Conservation (phyloP, 2,888 invertebrate species). For the Acronicta aceris region DNA sequence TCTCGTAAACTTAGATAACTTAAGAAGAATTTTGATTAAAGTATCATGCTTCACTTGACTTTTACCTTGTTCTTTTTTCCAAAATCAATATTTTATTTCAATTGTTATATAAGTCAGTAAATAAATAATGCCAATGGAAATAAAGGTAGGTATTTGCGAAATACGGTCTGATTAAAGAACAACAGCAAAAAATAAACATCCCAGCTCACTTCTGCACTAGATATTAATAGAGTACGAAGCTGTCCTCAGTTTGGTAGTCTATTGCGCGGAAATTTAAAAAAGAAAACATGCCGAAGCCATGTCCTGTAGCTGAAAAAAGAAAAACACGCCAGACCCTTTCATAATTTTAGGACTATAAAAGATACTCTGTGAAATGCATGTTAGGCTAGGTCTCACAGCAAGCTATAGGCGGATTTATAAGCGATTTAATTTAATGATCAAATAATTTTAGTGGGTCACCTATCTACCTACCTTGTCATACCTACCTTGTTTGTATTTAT, state of each 20-base stretch:
- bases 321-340: constrained; percentile 32
- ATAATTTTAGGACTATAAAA: constrained; percentile 53
- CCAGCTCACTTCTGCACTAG: neutral
- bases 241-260: constrained; percentile 22
- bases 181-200: neutral
- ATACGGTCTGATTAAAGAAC: no score
- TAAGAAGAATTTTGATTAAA: no score
- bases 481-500: no score
- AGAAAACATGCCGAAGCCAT: constrained; percentile 12
- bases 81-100: no score
- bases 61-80: no score
- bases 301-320: constrained; percentile 35
- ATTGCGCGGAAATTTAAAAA: constrained; percentile 45
- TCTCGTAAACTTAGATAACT: no score
- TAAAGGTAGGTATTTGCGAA: no score
- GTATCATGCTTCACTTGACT: no score
- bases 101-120: no score
- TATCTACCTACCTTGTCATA: no score
- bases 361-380: constrained; percentile 47
- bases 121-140: no score
- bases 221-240: neutral
- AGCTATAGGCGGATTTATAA: constrained; percentile 7
- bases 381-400: constrained; percentile 3
- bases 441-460: no score
- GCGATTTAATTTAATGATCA: neutral